These are phyloP conservation scores for Muscicapa comitata DNA, from an alignment of 2,797 vertebrate genomes.

Conservation along the genomic window DNA sequence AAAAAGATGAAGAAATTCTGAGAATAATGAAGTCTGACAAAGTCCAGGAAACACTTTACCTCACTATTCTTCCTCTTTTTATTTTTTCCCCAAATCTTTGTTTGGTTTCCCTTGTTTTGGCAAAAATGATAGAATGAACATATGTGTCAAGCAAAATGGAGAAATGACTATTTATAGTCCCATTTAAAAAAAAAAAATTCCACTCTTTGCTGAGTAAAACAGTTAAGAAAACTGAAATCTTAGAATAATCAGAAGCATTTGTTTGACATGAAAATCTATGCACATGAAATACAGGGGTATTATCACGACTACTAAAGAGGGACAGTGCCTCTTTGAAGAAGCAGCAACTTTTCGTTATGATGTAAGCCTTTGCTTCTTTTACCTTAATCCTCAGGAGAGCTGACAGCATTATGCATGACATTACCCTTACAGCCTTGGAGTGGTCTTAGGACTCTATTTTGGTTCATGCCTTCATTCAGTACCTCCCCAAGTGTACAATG, in stretches of 20 bases:
- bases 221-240: background rate
- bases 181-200: background rate
- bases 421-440: background rate
- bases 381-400: background rate
- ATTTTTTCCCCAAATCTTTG: background rate
- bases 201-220: background rate
- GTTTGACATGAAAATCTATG: background rate
- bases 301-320: background rate
- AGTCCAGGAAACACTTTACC: background rate
- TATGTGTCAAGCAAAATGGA: background rate
- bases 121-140: background rate
- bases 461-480: background rate
- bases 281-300: background rate
- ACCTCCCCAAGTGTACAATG: background rate
- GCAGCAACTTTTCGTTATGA: background rate
- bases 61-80: background rate
- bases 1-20: background rate
- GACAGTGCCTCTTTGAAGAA: background rate
- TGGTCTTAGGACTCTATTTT: background rate
- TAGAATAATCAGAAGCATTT: background rate
- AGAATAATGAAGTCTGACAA: conserved; percentile 23
- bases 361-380: background rate
- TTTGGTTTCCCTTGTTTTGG: background rate
- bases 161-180: background rate
- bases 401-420: background rate